These are phyloP conservation scores for Solenopsis fugax DNA, from an alignment of 1,140 invertebrate genomes.

Conservation along the genomic window DNA sequence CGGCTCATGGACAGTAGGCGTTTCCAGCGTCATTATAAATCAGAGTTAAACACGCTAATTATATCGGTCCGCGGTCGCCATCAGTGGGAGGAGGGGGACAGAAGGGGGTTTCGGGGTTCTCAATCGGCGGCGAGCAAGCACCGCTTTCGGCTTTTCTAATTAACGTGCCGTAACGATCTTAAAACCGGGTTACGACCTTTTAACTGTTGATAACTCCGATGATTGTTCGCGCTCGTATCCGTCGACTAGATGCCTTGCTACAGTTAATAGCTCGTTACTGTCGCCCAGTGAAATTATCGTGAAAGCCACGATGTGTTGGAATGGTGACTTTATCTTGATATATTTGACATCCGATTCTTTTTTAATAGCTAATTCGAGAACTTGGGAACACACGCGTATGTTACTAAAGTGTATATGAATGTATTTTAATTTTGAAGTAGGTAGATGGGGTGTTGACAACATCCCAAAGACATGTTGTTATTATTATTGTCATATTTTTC, in stretches of 20 bases:
- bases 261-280: constrained; percentile 18
- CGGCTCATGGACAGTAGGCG: constrained; percentile 81
- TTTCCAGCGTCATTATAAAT: constrained; percentile 85
- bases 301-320: neutral
- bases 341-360: neutral
- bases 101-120: constrained; percentile 65
- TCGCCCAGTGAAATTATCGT: neutral
- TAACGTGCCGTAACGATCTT: constrained; percentile 32
- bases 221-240: constrained; percentile 3
- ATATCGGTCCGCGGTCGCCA: constrained; percentile 76
- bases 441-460: too few relatives aligned
- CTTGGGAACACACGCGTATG: too few relatives aligned
- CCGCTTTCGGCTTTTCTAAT: constrained; percentile 38
- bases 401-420: too few relatives aligned
- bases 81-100: neutral
- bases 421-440: too few relatives aligned
- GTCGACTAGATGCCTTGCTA: constrained; percentile 13
- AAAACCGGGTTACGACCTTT: constrained; percentile 51
- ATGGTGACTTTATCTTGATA: neutral
- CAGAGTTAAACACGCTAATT: constrained; percentile 85
- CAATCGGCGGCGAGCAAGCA: constrained; percentile 31
- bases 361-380: neutral
- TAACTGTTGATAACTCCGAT: constrained; percentile 21
- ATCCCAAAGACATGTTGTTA: too few relatives aligned
- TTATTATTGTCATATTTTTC: too few relatives aligned